Evolutionary conservation across 2,113 vertebrate genomes (phyloP).

Genomic region (Caranx melampygus): DNA sequence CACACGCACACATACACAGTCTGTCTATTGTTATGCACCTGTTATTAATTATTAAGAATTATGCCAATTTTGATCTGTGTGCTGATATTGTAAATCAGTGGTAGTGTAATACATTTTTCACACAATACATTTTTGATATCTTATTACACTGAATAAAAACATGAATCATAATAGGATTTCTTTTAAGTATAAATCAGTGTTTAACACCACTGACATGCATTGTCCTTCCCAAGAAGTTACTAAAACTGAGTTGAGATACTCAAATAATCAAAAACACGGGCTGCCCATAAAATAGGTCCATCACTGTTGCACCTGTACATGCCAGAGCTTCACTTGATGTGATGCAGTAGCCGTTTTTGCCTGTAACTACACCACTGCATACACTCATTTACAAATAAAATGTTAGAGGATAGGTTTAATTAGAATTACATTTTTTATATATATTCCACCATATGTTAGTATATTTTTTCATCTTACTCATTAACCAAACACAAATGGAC

Average conservation of each 20-base stretch:
- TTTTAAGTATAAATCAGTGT: background rate
- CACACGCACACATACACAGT: conserved; percentile 17
- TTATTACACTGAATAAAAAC: conserved; percentile 15
- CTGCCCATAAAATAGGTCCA: background rate
- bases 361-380: background rate
- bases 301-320: background rate
- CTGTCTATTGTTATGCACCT: conserved; percentile 11
- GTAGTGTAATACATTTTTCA: conserved; percentile 4
- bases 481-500: background rate
- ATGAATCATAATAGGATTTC: conserved; percentile 28
- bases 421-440: too few relatives aligned
- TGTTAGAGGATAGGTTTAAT: background rate
- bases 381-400: conserved; percentile 9
- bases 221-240: background rate
- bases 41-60: conserved; percentile 35
- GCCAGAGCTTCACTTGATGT: background rate
- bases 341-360: background rate
- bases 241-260: background rate
- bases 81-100: conserved; percentile 6
- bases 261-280: conserved; percentile 1
- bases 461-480: too few relatives aligned
- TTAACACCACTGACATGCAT: background rate
- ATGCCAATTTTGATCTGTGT: background rate
- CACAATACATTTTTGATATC: conserved; percentile 20
- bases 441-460: too few relatives aligned